phyloP scores from a whole-genome alignment of 2,113 vertebrate species.

The Mus musculus region GRCm39 chr14:56608501-56609000 shows the following conservation, averaged over 20 bases:
- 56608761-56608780: not conserved
- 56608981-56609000: not conserved
- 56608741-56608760: not conserved
- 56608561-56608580: not conserved
- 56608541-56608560: not conserved
- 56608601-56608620: conserved; percentile 16
- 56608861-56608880: no score
- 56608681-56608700: not conserved
- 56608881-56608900: not conserved
- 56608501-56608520: not conserved
- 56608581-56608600: not conserved
- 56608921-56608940: not conserved
- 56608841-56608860: not conserved
- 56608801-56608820: not conserved
- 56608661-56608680: not conserved
- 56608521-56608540: not conserved
- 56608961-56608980: not conserved
- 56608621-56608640: not conserved
- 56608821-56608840: not conserved
- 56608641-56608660: not conserved
- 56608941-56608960: not conserved
- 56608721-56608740: not conserved
- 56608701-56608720: not conserved
- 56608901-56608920: not conserved
- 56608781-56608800: not conserved